Base-by-base conservation (phyloP, 92 coral and sea anemone genomes). In the Epizoanthus stellaris region DNA sequence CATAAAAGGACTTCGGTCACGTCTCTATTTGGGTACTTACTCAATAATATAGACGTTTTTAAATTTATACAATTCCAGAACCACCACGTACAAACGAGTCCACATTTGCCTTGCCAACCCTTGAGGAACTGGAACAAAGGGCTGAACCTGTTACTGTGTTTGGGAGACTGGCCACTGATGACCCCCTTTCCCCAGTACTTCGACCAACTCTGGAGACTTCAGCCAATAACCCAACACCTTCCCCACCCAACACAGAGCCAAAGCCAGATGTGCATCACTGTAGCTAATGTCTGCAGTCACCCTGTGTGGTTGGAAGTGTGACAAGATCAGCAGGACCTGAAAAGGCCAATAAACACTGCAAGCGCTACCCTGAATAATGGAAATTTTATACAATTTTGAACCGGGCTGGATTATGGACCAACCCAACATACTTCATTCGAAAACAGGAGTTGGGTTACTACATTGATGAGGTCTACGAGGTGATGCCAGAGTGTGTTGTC, bases 361-460 rank as follows among this genome's bases (percentile, higher is more conserved):
- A 47, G 53, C 53, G 53, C 53, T 47, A 4, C 9, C 53, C 53
- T 47, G 53, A 47, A 47, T 47, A 47, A 6, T 2, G 53, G 53
- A 47, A 47, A 47, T 47, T 7, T 5, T 47, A 47, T 10, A 5
- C 9, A 47, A 4, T 47, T 47, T 5, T 47, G 9, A 47, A 47
- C 53, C 9, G 53, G 7, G 53, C 53, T 47, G 81, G 87, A n/a
- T 57, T 72, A 59, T 73, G 87, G 87, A 59, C 14, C 74, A 62
- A 84, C 75, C 88, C 76, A 3, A 19, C 76, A 39, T 85, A 85
- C 38, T 14, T 85, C 11, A 47, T 23, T 21, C 14, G 84, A 57
- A 85, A 80, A 30, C 85, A 80, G 49, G 87, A 85, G 53, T 75
- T 87, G 12, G 76, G 90, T 30, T 87, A 82, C 21, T 87, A 72